Conservation (phyloP, 2,888 invertebrate species). For the Lithosia quadra region DNA sequence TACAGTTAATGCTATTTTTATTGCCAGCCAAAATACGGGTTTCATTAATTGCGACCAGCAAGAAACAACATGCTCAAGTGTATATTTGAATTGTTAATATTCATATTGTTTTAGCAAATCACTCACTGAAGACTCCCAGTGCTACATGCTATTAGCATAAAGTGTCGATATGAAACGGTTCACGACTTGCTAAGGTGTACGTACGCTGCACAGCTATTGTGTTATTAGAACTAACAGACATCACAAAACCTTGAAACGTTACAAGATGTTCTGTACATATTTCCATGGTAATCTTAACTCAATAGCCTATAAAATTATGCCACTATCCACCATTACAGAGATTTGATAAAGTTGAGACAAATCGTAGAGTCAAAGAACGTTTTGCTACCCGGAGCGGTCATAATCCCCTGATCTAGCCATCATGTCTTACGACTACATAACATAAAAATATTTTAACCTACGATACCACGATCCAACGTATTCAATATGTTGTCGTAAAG, state of each 20-base stretch:
- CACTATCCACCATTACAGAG: not conserved
- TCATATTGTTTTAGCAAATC: conserved; percentile 34
- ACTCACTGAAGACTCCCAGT: not conserved
- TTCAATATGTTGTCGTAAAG: conserved; percentile 2
- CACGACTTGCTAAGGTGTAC: not conserved
- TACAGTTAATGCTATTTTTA: conserved; percentile 9
- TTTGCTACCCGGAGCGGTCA: conserved; percentile 7
- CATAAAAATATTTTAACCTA: conserved; percentile 27
- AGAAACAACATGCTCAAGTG: conserved; percentile 35
- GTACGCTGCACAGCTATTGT: conserved; percentile 6
- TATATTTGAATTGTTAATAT: conserved; percentile 35
- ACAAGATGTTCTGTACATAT: not conserved
- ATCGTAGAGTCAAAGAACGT: conserved; percentile 12
- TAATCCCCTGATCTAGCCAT: conserved; percentile 24
- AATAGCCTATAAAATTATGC: no score
- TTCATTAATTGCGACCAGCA: conserved; percentile 5
- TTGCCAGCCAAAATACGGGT: not conserved
- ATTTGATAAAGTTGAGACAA: conserved; percentile 7
- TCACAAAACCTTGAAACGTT: not conserved
- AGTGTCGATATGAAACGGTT: not conserved
- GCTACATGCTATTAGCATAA: not conserved
- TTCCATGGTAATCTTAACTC: not conserved
- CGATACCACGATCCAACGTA: conserved; percentile 9
- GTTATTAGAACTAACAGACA: not conserved
- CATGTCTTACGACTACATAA: conserved; percentile 20